These are phyloP conservation scores for Grammomys surdaster DNA, from an alignment of 2,113 vertebrate species.

Conservation along the genomic window DNA sequence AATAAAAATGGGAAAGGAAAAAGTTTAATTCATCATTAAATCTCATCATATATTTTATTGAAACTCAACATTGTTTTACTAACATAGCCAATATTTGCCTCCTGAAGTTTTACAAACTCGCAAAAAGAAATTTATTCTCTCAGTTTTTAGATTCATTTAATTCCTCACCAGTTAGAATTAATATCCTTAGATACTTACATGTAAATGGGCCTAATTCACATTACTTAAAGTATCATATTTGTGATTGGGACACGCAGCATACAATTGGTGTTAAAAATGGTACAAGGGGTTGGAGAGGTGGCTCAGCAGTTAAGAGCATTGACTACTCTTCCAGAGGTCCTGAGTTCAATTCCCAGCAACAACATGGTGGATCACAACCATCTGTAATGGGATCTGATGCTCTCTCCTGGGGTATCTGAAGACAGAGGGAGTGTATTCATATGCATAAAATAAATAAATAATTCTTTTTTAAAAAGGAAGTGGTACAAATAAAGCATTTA, in stretches of 20 bases:
- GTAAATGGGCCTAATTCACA: neutral
- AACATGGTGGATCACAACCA: too few species aligned
- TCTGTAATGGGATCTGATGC: too few species aligned
- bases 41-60: neutral
- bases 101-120: neutral
- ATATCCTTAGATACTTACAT: neutral
- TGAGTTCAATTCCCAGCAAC: too few species aligned
- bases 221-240: neutral
- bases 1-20: neutral
- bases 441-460: too few species aligned
- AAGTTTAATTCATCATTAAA: neutral
- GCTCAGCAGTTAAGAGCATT: too few species aligned
- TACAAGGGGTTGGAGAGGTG: neutral
- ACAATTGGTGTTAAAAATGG: neutral
- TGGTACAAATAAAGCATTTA: neutral
- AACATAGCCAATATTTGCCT: neutral
- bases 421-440: too few species aligned
- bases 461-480: too few species aligned
- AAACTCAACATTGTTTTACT: conserved; percentile 1
- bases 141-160: neutral
- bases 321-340: too few species aligned
- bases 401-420: too few species aligned
- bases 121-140: neutral
- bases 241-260: neutral
- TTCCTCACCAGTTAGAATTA: neutral